phyloP scores from a whole-genome alignment of 2,113 vertebrate species.

The Propithecus coquereli region DNA sequence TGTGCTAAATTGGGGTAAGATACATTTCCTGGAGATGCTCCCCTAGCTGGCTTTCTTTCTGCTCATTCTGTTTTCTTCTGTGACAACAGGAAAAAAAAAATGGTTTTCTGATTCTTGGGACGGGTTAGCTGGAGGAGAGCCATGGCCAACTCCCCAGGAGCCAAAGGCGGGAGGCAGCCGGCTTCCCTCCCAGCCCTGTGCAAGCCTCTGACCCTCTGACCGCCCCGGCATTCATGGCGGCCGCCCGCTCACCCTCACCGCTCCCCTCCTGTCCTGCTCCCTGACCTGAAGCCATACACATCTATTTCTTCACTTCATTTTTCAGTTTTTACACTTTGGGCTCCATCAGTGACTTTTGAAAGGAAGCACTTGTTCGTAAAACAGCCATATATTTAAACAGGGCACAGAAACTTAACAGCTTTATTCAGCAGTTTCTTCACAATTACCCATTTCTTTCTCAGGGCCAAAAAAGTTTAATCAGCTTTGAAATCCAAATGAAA shows the following conservation, averaged over 20 bases:
- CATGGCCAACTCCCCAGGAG: not conserved
- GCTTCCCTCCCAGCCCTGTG: not conserved
- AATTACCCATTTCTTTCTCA: constrained; percentile 20
- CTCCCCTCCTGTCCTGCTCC: not conserved
- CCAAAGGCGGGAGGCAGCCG: not conserved
- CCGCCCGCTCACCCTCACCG: rapidly evolving
- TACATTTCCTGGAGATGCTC: not conserved
- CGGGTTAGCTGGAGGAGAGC: not conserved
- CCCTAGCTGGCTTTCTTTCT: not conserved
- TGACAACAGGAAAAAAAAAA: not conserved
- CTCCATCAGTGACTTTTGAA: not conserved
- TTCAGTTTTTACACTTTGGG: not conserved
- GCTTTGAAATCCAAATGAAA: constrained; percentile 43
- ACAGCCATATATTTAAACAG: not conserved
- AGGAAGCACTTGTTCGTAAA: not conserved
- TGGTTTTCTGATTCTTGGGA: not conserved
- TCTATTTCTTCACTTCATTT: not conserved
- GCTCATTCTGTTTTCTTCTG: not conserved
- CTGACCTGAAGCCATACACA: not conserved
- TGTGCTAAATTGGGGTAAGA: not conserved
- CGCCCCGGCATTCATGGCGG: not conserved
- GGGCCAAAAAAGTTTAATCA: constrained; percentile 9
- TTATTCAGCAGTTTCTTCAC: constrained; percentile 35
- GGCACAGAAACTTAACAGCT: not conserved
- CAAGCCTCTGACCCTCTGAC: rapidly evolving